Evolutionary conservation across 2,888 invertebrate species (phyloP).

Genomic region (Beris chalybata): DNA sequence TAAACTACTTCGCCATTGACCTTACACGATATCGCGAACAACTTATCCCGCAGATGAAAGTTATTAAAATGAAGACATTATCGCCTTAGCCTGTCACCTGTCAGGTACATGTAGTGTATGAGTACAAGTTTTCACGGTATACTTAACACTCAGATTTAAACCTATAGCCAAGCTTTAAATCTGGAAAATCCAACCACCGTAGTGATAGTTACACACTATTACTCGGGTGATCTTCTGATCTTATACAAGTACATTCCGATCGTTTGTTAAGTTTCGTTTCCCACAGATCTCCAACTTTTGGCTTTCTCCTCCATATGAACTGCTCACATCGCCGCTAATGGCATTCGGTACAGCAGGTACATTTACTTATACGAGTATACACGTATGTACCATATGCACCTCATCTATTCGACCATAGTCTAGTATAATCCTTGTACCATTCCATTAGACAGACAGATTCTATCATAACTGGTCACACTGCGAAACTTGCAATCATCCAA

Average conservation of each 20-base stretch:
- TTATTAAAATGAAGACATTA: conserved; percentile 40
- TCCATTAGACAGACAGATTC: too few relatives aligned
- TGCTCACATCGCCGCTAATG: conserved; percentile 4
- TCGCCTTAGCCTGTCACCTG: conserved; percentile 17
- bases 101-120: conserved; percentile 21
- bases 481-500: too few relatives aligned
- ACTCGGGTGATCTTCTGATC: conserved; percentile 27
- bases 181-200: not conserved
- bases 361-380: too few relatives aligned
- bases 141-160: not conserved
- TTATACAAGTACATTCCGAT: conserved; percentile 27
- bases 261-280: conserved; percentile 37
- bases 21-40: conserved; percentile 2
- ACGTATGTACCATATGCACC: not conserved
- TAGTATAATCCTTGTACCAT: too few relatives aligned
- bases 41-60: conserved; percentile 28
- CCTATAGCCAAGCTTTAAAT: conserved; percentile 5
- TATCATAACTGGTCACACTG: too few relatives aligned
- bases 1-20: too few relatives aligned
- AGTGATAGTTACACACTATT: conserved; percentile 23
- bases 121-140: not conserved
- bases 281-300: conserved; percentile 32
- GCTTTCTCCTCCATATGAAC: conserved; percentile 30
- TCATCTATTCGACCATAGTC: conserved; percentile 10
- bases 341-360: too few relatives aligned